phyloP scores from a whole-genome alignment of 2,888 invertebrate species.

The Smittia sp. region DNA sequence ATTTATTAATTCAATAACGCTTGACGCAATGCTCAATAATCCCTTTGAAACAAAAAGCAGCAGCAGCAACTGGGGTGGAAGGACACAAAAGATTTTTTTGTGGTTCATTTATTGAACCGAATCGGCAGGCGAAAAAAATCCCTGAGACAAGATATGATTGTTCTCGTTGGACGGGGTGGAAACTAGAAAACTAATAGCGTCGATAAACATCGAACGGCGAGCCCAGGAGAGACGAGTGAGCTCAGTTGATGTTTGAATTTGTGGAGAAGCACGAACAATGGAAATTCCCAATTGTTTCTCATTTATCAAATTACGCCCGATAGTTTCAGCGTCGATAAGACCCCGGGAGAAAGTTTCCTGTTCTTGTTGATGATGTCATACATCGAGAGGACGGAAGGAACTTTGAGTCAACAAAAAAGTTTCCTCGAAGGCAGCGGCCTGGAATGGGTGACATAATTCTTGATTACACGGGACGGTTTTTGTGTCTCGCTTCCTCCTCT shows the following conservation, averaged over 20 bases:
- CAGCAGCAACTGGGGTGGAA: constrained; percentile 29
- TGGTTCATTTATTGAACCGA: constrained; percentile 16
- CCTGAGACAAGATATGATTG: constrained; percentile 25
- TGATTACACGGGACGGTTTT: constrained; percentile 38
- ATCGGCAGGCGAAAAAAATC: neutral
- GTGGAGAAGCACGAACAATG: constrained; percentile 27
- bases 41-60: constrained; percentile 34
- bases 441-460: constrained; percentile 39
- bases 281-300: constrained; percentile 40
- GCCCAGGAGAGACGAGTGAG: constrained; percentile 29
- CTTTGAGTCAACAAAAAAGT: neutral
- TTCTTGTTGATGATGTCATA: constrained; percentile 6
- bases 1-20: constrained; percentile 41
- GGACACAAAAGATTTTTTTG: constrained; percentile 18
- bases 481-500: neutral
- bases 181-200: constrained; percentile 31
- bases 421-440: constrained; percentile 9
- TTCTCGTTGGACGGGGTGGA: neutral
- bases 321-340: constrained; percentile 35
- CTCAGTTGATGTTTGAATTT: constrained; percentile 21
- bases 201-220: constrained; percentile 35
- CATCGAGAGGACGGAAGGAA: neutral
- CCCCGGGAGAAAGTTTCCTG: neutral
- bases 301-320: constrained; percentile 41
- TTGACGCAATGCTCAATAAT: constrained; percentile 16